Conservation (phyloP, 53 echinoderm and acorn worm species). For the Patiria pectinifera region DNA sequence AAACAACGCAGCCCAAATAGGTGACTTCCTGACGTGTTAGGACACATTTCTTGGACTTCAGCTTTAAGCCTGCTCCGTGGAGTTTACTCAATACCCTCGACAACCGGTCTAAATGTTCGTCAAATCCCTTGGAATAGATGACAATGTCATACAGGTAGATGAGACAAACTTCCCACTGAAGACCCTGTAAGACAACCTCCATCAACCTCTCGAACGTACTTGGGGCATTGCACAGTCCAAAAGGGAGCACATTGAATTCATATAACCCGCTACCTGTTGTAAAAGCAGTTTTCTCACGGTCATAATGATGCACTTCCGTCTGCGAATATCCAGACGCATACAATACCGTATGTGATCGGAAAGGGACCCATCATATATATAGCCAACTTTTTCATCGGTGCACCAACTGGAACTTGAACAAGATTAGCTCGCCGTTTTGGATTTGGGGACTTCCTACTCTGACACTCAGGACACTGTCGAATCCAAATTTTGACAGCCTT, state of each 20-base stretch:
- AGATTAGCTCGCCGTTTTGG: too few species aligned
- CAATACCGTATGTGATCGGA: too few species aligned
- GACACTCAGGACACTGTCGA: too few species aligned
- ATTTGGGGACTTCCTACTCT: too few species aligned
- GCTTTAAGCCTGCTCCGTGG: constrained; percentile 28
- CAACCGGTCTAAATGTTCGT: constrained; percentile 40
- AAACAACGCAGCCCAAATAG: constrained; percentile 20
- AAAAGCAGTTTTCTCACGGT: constrained; percentile 47
- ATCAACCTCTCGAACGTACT: constrained; percentile 72
- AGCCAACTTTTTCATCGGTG: too few species aligned
- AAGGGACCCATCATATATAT: too few species aligned
- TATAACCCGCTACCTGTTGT: constrained; percentile 60
- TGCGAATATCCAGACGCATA: constrained; percentile 18
- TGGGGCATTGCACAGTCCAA: constrained; percentile 73
- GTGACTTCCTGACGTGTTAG: background rate
- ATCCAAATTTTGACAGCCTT: too few species aligned
- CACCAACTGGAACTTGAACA: too few species aligned
- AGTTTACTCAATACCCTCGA: constrained; percentile 36
- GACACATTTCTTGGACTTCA: constrained; percentile 61
- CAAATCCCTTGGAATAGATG: constrained; percentile 51
- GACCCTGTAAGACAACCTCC: constrained; percentile 70
- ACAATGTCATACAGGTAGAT: constrained; percentile 74
- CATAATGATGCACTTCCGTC: background rate
- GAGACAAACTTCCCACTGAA: constrained; percentile 62
- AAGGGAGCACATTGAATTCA: constrained; percentile 66